These are phyloP conservation scores for Gasterosteus nipponicus DNA, from an alignment of 2,113 vertebrate species.

Conservation along the genomic window DNA sequence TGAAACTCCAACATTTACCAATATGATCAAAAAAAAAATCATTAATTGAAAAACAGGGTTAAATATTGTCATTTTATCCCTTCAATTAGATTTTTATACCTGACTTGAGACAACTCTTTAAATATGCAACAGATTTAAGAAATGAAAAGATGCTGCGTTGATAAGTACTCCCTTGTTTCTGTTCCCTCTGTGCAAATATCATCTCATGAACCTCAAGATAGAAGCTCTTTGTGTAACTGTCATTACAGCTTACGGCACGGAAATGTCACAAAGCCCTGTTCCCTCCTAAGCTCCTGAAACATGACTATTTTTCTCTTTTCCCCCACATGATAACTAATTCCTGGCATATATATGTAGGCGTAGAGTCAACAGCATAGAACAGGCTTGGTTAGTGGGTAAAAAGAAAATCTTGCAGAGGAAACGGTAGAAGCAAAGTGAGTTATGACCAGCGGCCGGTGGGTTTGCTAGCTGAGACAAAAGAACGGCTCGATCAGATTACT, in stretches of 20 bases:
- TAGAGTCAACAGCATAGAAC: conserved; percentile 2
- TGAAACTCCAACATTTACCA: background rate
- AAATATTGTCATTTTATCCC: background rate
- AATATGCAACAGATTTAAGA: background rate
- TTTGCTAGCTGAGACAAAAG: conserved; percentile 49
- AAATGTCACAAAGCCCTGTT: conserved; percentile 56
- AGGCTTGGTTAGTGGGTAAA: conserved; percentile 70
- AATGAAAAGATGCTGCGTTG: background rate
- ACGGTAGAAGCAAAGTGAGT: conserved; percentile 23
- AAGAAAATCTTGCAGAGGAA: conserved; percentile 39
- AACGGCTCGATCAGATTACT: conserved; percentile 77
- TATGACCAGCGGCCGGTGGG: conserved; percentile 32
- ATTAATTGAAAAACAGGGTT: background rate
- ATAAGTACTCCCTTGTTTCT: conserved; percentile 25
- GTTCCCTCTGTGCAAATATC: conserved; percentile 17
- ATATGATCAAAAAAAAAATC: background rate
- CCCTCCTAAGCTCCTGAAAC: background rate
- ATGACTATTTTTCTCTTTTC: background rate
- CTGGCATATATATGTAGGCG: background rate
- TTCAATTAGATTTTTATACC: background rate
- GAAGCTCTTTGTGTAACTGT: conserved; percentile 43
- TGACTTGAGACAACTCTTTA: background rate
- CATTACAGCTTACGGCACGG: conserved; percentile 67
- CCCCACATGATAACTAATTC: background rate
- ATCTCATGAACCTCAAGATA: conserved; percentile 20